Evolutionary conservation across 1,140 invertebrate genomes (phyloP), one percentile per base, ranked within the genome.

Genomic region (Pseudomyrmex gracilis): DNA sequence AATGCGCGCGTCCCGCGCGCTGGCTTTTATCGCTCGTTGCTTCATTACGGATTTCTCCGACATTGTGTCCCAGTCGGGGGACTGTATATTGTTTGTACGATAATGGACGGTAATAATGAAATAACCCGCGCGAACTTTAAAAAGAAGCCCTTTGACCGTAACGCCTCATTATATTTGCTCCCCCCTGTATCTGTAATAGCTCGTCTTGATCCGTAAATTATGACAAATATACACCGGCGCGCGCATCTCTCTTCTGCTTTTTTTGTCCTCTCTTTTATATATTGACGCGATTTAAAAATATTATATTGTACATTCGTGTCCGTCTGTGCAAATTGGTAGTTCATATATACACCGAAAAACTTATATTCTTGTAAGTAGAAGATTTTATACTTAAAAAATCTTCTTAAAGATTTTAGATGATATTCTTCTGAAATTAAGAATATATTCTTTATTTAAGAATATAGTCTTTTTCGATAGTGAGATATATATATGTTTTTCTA

Each of bases 11-110:
- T 20, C n/a, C 20, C 57, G 60, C 34, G 5, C 34, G 10, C n/a
- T n/a, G 47, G 49, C 63, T 12, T 82, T 73, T 84, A 86, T 88
- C 82, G 85, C 53, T 63, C 61, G 49, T 77, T 83, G 73, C 73
- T 83, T 77, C 73, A 64, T 76, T 83, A 83, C 43, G 20, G 17
- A 77, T 77, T 77, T 45, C 73, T 77, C 73, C 73, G 20, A 55
- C 43, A 22, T 45, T 34, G 47, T 45, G 70, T 83, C 58, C 61
- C 60, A 13, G n/a, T 20, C 45, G 57, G 70, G 70, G 53, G 24
- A 49, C 45, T 20, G 55, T 57, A 83, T 64, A 83, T 66, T 83
- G 71, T 66, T 57, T 83, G 17, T 64, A 66, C 20, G 34, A 80
- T 80, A 80, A 80, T 80, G 66, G 66, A 71, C 66, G 45, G 55